phyloP scores from a whole-genome alignment of 2,113 vertebrate genomes.

The Paratilapia polleni region DNA sequence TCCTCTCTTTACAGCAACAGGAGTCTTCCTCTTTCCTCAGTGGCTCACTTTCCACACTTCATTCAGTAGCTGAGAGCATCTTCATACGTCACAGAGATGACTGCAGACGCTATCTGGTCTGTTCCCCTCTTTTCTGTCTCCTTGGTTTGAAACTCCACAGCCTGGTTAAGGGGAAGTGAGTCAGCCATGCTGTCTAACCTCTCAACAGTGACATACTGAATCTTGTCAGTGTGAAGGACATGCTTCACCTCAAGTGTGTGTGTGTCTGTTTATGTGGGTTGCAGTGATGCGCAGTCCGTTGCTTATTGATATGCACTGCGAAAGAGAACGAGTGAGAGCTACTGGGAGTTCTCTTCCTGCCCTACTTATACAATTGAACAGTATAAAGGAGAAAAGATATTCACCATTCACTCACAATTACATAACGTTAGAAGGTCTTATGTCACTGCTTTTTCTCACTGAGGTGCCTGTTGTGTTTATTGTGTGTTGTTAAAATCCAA shows the following conservation, averaged over 20 bases:
- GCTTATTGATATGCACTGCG: slow-evolving; percentile 56
- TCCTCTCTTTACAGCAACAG: slow-evolving; percentile 20
- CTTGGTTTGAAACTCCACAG: slow-evolving; percentile 30
- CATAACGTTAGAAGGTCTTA: slow-evolving; percentile 39
- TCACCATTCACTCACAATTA: slow-evolving; percentile 18
- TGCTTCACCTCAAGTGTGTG: slow-evolving; percentile 27
- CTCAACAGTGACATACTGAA: slow-evolving; percentile 6
- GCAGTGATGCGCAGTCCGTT: slow-evolving; percentile 21
- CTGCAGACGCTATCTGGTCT: background rate
- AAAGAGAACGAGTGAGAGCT: slow-evolving; percentile 6
- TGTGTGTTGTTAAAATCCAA: background rate
- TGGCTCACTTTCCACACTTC: slow-evolving; percentile 2
- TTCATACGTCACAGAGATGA: slow-evolving; percentile 16
- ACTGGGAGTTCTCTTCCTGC: slow-evolving; percentile 52
- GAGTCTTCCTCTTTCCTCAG: background rate
- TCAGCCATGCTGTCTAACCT: slow-evolving; percentile 35
- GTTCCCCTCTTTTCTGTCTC: slow-evolving; percentile 17
- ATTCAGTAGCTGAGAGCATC: background rate
- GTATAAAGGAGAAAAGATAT: slow-evolving; percentile 43
- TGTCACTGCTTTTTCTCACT: background rate
- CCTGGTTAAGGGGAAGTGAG: slow-evolving; percentile 38
- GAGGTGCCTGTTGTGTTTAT: background rate
- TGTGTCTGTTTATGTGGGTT: slow-evolving; percentile 7
- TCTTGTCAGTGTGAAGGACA: slow-evolving; percentile 31
- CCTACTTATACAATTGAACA: slow-evolving; percentile 59